Base-by-base conservation (phyloP, 2,113 vertebrate genomes). In the Muntiacus muntjak region DNA sequence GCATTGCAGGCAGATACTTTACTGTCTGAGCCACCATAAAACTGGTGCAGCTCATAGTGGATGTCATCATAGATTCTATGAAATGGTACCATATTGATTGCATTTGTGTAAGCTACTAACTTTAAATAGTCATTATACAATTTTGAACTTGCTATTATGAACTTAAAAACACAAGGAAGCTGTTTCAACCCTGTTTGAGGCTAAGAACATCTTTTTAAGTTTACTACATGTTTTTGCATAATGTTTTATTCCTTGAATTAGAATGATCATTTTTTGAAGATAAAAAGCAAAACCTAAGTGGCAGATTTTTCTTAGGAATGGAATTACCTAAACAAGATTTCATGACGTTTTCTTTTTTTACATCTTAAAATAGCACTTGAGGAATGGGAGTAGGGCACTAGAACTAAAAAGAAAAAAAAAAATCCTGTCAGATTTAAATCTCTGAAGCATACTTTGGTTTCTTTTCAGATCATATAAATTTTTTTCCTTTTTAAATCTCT, bases 241-340 rank as follows among this genome's bases (percentile, higher is more conserved):
- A 74, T 67, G 43, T 95, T 12, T 87, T 86, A 47, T 54, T 84
- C 57, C 23, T 97, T 96, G 52, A 93, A 28, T 79, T 95, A 62
- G n/a, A 71, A 90, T 84, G 16, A 36, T 89, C 25, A 81, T 57
- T 96, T 97, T 93, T 33, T 28, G 55, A n/a, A 12, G 64, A 10
- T 64, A 76, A 76, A 83, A 93, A 83, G 40, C 54, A 78, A 81
- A 76, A 40, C 54, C 2, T 5, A 89, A 71, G 14, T 54, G n/a
- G 26, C 33, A 97, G 58, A 52, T 95, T 97, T 93, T 94, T 94
- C 81, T 90, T 92, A 71, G 45, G 28, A 94, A 58, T 79, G 52
- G 23, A 21, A 52, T 12, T 95, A 47, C n/a, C 23, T 30, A 60
- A 76, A 71, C 13, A 87, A 58, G 76, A 57, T 97, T 97, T 87